Percentiles rank a stretch among this genome's conserved stretches.
phyloP scores from a whole-genome alignment of 2,797 vertebrate genomes.

The Margarornis squamiger region DNA sequence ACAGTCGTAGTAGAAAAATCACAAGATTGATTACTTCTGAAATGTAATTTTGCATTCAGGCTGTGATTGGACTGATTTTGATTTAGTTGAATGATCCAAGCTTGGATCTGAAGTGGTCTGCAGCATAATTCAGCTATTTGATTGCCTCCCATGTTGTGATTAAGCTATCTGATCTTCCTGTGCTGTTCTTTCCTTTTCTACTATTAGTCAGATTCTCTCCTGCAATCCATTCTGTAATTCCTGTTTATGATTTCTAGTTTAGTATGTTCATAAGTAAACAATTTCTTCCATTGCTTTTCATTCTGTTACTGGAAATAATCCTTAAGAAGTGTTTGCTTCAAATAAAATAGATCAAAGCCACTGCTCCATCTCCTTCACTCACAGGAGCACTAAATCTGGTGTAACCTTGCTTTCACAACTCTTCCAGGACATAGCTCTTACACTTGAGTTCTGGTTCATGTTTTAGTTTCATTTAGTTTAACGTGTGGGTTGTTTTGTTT shows the following conservation, averaged over 20 bases:
- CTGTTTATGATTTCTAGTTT: conserved; percentile 1
- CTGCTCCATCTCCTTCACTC: neutral
- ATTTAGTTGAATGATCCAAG: neutral
- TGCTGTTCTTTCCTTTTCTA: neutral
- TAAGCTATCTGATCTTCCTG: neutral
- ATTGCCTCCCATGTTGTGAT: neutral
- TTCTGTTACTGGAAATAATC: neutral
- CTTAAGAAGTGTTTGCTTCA: neutral
- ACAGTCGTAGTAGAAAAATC: neutral
- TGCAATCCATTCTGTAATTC: neutral
- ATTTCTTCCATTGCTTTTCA: neutral
- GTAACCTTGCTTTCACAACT: neutral
- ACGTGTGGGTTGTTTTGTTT: neutral
- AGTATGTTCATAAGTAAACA: neutral
- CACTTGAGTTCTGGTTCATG: neutral
- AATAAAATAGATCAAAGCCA: neutral
- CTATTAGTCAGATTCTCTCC: neutral
- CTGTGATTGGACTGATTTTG: neutral
- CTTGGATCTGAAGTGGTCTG: conserved; percentile 15
- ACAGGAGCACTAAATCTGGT: neutral
- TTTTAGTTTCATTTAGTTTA: neutral
- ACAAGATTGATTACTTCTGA: neutral
- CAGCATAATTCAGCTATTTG: neutral
- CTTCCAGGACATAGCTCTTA: neutral
- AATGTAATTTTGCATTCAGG: neutral